These are phyloP conservation scores for Myathropa florea DNA, from an alignment of 2,888 invertebrate species.

Conservation along the genomic window DNA sequence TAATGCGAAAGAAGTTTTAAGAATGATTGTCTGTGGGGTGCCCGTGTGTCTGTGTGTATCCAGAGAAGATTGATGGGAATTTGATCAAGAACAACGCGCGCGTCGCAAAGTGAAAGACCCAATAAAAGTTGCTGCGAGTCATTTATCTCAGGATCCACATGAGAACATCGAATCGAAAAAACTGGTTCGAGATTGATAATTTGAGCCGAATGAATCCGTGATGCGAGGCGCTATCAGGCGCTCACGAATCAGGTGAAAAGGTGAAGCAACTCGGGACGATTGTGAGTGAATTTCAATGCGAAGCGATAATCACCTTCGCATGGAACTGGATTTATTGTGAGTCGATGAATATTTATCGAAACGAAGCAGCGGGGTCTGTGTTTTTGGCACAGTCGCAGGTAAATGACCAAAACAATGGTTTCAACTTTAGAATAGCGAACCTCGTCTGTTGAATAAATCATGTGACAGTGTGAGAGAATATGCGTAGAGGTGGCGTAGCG, in stretches of 20 bases:
- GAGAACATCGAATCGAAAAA: too few relatives aligned
- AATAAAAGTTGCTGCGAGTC: too few relatives aligned
- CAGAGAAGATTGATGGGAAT: background rate
- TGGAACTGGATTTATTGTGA: background rate
- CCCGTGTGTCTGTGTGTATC: background rate
- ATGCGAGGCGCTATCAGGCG: too few relatives aligned
- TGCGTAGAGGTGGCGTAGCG: background rate
- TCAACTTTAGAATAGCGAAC: background rate
- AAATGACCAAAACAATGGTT: background rate
- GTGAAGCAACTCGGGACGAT: too few relatives aligned
- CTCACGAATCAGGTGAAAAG: too few relatives aligned
- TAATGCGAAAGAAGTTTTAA: slow-evolving; percentile 68
- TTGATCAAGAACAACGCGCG: too few relatives aligned
- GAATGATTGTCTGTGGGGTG: slow-evolving; percentile 2
- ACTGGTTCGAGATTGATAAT: too few relatives aligned
- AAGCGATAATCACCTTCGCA: too few relatives aligned
- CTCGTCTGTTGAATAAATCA: background rate
- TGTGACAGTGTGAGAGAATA: background rate
- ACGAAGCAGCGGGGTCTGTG: background rate
- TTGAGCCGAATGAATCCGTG: too few relatives aligned
- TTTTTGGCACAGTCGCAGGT: background rate
- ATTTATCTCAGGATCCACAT: background rate
- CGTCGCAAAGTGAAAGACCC: too few relatives aligned
- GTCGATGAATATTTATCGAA: background rate
- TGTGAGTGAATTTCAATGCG: too few relatives aligned